Conservation (phyloP, 2,797 vertebrate species). For the Gallinago stenura region DNA sequence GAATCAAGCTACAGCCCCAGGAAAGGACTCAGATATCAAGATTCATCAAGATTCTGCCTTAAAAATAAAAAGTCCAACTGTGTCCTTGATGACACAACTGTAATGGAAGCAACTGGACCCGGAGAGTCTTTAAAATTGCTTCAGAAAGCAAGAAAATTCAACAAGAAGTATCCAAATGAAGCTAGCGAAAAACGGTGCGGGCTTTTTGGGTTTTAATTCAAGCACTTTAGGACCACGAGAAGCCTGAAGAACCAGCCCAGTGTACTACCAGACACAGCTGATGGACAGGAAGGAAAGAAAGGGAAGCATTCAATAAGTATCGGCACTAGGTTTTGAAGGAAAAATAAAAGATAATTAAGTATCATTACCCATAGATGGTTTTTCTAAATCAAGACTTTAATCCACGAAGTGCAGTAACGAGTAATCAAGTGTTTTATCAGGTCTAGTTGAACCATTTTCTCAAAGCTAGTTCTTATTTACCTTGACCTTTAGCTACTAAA, state of each 20-base stretch:
- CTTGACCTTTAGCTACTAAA: background rate
- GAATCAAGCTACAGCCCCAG: background rate
- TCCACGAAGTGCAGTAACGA: background rate
- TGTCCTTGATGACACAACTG: background rate
- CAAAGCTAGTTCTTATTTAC: background rate
- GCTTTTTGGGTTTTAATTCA: background rate
- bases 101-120: background rate
- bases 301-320: background rate
- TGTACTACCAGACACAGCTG: background rate
- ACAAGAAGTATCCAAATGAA: background rate
- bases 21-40: background rate
- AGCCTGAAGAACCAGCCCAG: background rate
- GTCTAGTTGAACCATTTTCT: background rate
- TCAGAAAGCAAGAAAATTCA: background rate
- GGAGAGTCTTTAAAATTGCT: background rate
- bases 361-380: background rate
- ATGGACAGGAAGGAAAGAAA: background rate
- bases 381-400: background rate
- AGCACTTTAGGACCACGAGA: background rate
- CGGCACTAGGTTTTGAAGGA: background rate
- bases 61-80: background rate
- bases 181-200: fast-evolving
- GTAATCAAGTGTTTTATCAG: background rate
- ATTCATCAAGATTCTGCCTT: background rate
- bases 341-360: background rate